These are phyloP conservation scores for Panorpa germanica DNA, from an alignment of 2,888 invertebrate species.

Conservation along the genomic window DNA sequence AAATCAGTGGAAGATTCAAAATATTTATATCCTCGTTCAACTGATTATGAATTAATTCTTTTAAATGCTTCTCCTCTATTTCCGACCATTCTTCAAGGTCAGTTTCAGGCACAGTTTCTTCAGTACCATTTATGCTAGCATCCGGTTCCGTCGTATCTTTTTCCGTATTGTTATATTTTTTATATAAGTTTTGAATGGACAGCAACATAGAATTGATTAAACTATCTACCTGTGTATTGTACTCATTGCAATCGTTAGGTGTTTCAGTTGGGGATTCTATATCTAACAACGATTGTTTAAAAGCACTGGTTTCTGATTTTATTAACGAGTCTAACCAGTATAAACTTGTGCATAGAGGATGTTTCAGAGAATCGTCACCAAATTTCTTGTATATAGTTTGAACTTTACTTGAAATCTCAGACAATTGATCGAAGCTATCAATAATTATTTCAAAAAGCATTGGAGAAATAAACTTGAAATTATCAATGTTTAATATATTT, in stretches of 20 bases:
- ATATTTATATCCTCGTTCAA: constrained; percentile 37
- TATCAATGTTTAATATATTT: constrained; percentile 13
- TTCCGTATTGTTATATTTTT: constrained; percentile 22
- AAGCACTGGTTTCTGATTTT: too few species aligned
- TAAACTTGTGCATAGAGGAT: too few species aligned
- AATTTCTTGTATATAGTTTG: too few species aligned
- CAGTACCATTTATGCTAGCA: constrained; percentile 12
- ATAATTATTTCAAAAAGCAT: constrained; percentile 22
- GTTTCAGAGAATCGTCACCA: too few species aligned
- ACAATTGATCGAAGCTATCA: constrained; percentile 21
- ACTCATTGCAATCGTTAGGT: constrained; percentile 18
- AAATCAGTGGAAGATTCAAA: constrained; percentile 32
- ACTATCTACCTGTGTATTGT: constrained; percentile 21
- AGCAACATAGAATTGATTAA: constrained; percentile 31
- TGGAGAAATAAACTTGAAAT: constrained; percentile 19
- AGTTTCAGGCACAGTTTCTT: constrained; percentile 11
- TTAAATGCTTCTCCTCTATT: constrained; percentile 41
- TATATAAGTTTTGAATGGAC: constrained; percentile 36
- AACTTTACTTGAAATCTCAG: too few species aligned
- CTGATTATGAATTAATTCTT: constrained; percentile 39
- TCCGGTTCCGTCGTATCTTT: constrained; percentile 13
- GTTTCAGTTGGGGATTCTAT: constrained; percentile 8
- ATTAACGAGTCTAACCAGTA: too few species aligned
- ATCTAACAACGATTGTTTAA: too few species aligned
- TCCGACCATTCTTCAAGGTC: constrained; percentile 16